These are phyloP conservation scores for Sander lucioperca DNA, from an alignment of 2,113 vertebrate species.

Conservation along the genomic window DNA sequence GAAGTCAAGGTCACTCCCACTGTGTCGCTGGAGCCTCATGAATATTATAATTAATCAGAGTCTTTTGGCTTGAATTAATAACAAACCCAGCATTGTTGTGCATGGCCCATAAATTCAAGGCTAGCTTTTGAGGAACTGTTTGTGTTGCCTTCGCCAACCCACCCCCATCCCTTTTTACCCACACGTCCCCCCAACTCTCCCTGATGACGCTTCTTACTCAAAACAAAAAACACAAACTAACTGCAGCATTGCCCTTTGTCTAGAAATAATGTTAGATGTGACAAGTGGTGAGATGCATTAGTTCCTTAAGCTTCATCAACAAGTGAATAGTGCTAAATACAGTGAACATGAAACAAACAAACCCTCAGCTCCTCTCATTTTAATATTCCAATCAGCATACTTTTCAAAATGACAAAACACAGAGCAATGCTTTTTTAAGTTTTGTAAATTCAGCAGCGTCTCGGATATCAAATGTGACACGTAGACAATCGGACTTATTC, in stretches of 20 bases:
- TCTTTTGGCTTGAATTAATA: conserved; percentile 78
- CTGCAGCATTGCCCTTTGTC: conserved; percentile 28
- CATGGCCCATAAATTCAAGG: conserved; percentile 58
- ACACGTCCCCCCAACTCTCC: conserved; percentile 31
- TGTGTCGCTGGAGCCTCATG: conserved; percentile 74
- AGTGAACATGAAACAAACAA: conserved; percentile 13
- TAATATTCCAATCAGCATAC: neutral
- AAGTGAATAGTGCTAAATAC: conserved; percentile 1
- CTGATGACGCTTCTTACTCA: conserved; percentile 40
- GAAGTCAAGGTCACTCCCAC: conserved; percentile 83
- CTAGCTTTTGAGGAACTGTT: conserved; percentile 53
- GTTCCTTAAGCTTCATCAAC: conserved; percentile 9
- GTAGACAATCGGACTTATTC: neutral
- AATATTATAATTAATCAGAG: conserved; percentile 84
- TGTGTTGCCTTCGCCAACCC: conserved; percentile 40
- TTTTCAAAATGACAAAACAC: neutral
- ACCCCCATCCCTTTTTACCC: conserved; percentile 12
- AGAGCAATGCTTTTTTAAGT: neutral
- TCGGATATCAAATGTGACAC: neutral
- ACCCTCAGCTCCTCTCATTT: neutral
- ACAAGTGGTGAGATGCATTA: conserved; percentile 14
- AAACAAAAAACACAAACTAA: conserved; percentile 47
- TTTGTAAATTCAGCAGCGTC: neutral
- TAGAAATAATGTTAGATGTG: neutral
- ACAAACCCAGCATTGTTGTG: conserved; percentile 69